These are phyloP conservation scores for Pedionomus torquatus DNA, from an alignment of 2,113 vertebrate genomes.

Conservation along the genomic window DNA sequence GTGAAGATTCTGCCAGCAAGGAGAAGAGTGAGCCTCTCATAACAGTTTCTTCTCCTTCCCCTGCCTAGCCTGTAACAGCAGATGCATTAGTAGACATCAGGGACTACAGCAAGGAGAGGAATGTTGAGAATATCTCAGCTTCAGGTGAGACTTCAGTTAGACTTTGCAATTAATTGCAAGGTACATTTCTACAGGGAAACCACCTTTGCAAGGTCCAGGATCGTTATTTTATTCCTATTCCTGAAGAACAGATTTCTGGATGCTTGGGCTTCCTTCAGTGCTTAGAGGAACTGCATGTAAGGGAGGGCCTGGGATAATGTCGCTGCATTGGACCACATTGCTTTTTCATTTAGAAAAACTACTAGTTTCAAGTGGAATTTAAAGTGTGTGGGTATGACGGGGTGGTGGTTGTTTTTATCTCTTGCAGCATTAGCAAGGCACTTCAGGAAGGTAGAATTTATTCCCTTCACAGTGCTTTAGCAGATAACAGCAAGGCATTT, in stretches of 20 bases:
- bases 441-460: not conserved
- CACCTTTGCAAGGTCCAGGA: rapidly evolving
- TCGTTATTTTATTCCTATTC: not conserved
- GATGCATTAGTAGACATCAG: not conserved
- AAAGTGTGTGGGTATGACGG: rapidly evolving
- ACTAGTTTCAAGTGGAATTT: not conserved
- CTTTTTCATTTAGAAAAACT: not conserved
- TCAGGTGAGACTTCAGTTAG: not conserved
- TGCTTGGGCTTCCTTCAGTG: not conserved
- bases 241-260: not conserved
- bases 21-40: not conserved
- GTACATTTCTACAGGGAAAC: not conserved
- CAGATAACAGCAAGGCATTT: conserved; percentile 16
- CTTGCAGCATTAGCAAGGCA: not conserved
- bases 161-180: not conserved
- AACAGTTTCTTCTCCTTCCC: not conserved
- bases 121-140: rapidly evolving
- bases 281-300: not conserved
- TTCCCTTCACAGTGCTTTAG: not conserved
- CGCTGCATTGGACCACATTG: not conserved
- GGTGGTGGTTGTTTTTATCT: not conserved
- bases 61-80: not conserved
- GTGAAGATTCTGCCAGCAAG: not conserved
- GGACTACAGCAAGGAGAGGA: not conserved
- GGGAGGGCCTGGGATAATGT: not conserved